Conservation (phyloP, 2,888 invertebrate species). For the Orchestes rusci region DNA sequence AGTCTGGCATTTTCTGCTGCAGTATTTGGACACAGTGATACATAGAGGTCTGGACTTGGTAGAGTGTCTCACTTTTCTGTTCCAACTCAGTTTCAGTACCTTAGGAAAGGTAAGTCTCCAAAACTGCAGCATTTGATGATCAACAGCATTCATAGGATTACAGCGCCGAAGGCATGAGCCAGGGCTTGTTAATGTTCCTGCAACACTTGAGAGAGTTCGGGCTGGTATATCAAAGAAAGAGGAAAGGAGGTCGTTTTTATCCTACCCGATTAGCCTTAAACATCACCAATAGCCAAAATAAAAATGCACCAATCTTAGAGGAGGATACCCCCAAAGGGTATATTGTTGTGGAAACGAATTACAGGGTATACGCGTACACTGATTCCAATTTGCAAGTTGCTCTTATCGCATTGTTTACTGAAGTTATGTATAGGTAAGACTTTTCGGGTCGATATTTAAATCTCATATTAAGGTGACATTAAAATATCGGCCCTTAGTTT, state of each 20-base stretch:
- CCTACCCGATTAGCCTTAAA: slow-evolving; percentile 90
- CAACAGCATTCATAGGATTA: slow-evolving; percentile 63
- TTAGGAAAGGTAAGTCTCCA: slow-evolving; percentile 65
- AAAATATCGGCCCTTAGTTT: neutral
- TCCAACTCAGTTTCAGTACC: slow-evolving; percentile 91
- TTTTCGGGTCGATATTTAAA: too few species aligned
- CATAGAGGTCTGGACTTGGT: slow-evolving; percentile 78
- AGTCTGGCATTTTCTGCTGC: slow-evolving; percentile 96
- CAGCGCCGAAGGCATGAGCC: slow-evolving; percentile 89
- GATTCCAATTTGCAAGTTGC: slow-evolving; percentile 88
- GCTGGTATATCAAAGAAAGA: slow-evolving; percentile 88
- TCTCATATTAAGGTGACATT: too few species aligned
- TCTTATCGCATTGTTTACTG: slow-evolving; percentile 85
- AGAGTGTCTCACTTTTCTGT: slow-evolving; percentile 91
- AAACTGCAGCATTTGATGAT: neutral
- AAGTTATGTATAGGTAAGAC: slow-evolving; percentile 74
- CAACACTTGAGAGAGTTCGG: slow-evolving; percentile 97
- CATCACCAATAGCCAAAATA: slow-evolving; percentile 53
- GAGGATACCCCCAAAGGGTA: slow-evolving; percentile 67
- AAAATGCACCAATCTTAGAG: slow-evolving; percentile 41
- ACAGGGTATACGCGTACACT: slow-evolving; percentile 93
- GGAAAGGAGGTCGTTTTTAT: slow-evolving; percentile 88
- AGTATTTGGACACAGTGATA: slow-evolving; percentile 90
- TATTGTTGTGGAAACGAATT: slow-evolving; percentile 94
- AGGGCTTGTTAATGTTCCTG: slow-evolving; percentile 79